Conservation (phyloP, 2,113 vertebrate genomes). For the Zingel zingel region DNA sequence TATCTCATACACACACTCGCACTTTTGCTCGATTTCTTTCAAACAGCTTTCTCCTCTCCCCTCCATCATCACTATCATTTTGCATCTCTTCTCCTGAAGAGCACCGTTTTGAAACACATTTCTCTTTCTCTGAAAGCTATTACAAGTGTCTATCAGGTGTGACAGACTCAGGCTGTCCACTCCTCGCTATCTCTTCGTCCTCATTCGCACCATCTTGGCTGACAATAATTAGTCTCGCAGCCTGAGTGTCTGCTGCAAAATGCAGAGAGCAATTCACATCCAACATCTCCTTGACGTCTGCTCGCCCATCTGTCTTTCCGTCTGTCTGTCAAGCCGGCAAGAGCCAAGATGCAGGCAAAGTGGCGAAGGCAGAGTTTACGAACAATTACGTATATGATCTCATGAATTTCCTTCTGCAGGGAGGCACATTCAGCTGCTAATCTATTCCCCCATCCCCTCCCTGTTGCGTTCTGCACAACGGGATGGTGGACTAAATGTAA, state of each 20-base stretch:
- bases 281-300: conserved; percentile 24
- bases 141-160: conserved; percentile 57
- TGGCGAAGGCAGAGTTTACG: neutral
- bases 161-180: conserved; percentile 47
- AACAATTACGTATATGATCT: neutral
- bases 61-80: conserved; percentile 37
- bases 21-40: conserved; percentile 45
- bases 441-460: conserved; percentile 30
- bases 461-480: conserved; percentile 10
- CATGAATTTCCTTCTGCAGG: conserved; percentile 27
- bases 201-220: conserved; percentile 44
- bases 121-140: conserved; percentile 40
- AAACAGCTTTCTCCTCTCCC: conserved; percentile 22
- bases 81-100: conserved; percentile 29
- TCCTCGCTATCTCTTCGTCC: conserved; percentile 17
- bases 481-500: conserved; percentile 53
- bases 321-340: conserved; percentile 10
- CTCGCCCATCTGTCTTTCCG: conserved; percentile 23
- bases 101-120: conserved; percentile 39
- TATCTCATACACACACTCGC: conserved; percentile 22
- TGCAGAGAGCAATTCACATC: conserved; percentile 53
- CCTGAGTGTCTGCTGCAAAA: conserved; percentile 29
- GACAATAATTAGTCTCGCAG: conserved; percentile 48
- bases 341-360: neutral
- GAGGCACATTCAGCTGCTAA: conserved; percentile 12